Base-by-base conservation (phyloP, 2,888 invertebrate species). In the Carterocephalus palaemon region DNA sequence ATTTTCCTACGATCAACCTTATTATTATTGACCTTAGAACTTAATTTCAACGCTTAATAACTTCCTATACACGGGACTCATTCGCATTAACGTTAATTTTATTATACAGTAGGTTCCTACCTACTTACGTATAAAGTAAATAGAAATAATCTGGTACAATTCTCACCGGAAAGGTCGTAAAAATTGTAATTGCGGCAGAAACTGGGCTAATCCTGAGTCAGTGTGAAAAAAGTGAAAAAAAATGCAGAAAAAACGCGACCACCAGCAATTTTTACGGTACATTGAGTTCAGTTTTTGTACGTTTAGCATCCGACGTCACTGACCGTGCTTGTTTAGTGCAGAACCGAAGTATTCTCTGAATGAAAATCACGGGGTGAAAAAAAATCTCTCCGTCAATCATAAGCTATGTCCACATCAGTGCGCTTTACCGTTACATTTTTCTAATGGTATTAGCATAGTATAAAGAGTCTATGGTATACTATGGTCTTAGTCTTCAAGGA, bases 221-320 rank as follows among this genome's bases (percentile, higher is more conserved):
- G 29, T 31, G 2, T 24, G n/a, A 40, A 42, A 42, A 34, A 36
- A 23, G 13, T 6, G 12, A 29, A 29, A 29, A 29, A 29, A 29
- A 29, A 29, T 24, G 10, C 4, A 23, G 8, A 9, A 39, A 39
- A 45, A 48, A 45, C 38, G 12, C 48, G 16, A 50, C 31, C 46
- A 45, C 49, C 38, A 39, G 48, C 40, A 49, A 38, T 56, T 61
- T 61, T 57, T 53, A 61, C 53, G 52, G 50, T 52, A 53, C 49
- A 57, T 53, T 49, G 52, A 38, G 29, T 37, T 22, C n/a, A n/a
- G 48, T 56, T 51, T 56, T 59, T 53, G 42, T 38, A 17, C 43
- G 38, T 42, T 55, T 56, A 46, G 40, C 50, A 53, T 51, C 46
- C 50, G 42, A 37, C 38, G 37, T 37, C 45, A 38, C 23, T 39